phyloP scores from a whole-genome alignment of 2,888 invertebrate genomes.

The Ornithoptera alexandrae region DNA sequence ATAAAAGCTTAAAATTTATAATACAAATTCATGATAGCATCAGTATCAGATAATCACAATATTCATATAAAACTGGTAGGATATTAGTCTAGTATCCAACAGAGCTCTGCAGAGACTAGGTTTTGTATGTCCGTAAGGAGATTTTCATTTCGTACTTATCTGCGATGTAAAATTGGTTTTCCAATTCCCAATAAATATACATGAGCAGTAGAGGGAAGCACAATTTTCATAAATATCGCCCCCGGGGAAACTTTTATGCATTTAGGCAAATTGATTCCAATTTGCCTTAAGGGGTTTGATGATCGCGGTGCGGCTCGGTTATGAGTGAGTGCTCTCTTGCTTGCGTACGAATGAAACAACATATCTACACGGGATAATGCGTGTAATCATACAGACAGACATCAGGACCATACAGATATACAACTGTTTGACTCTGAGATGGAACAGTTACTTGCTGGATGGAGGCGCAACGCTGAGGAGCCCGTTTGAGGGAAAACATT shows the following conservation, averaged over 20 bases:
- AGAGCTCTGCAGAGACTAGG: neutral
- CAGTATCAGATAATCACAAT: too few relatives aligned
- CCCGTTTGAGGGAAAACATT: too few relatives aligned
- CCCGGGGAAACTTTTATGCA: slow-evolving; percentile 26
- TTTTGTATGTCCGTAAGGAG: slow-evolving; percentile 15
- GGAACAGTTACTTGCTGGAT: too few relatives aligned
- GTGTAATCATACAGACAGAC: too few relatives aligned
- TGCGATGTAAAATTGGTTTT: slow-evolving; percentile 25
- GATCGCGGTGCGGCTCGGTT: slow-evolving; percentile 17
- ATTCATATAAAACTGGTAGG: too few relatives aligned
- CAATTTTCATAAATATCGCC: slow-evolving; percentile 28
- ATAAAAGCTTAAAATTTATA: too few relatives aligned
- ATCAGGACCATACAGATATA: too few relatives aligned
- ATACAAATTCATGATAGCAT: too few relatives aligned
- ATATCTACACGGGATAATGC: neutral
- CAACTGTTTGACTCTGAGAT: too few relatives aligned
- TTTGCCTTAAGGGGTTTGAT: slow-evolving; percentile 18
- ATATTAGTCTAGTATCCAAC: too few relatives aligned
- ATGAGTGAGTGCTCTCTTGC: neutral
- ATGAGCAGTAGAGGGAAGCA: slow-evolving; percentile 27
- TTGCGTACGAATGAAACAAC: neutral
- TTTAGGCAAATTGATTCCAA: slow-evolving; percentile 26
- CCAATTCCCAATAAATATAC: slow-evolving; percentile 29
- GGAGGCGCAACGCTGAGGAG: too few relatives aligned
- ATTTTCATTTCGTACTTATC: slow-evolving; percentile 26